phyloP scores from a whole-genome alignment of 2,797 vertebrate species.

The Acrocephalus scirpaceus region DNA sequence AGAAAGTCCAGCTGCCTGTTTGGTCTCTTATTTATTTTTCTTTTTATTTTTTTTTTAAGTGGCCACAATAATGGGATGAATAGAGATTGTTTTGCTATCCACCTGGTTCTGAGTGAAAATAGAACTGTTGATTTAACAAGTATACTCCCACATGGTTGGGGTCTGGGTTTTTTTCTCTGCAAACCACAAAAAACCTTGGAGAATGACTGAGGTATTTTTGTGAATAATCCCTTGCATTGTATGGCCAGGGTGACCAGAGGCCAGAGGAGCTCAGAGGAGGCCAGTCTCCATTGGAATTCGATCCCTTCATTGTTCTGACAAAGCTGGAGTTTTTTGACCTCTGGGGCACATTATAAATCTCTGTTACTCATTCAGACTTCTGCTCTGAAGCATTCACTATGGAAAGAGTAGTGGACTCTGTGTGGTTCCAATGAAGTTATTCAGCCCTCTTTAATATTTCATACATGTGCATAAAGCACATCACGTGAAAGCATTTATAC shows the following conservation, averaged over 20 bases:
- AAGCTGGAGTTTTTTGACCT: neutral
- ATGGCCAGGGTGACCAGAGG: neutral
- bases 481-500: neutral
- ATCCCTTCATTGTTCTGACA: slow-evolving; percentile 20
- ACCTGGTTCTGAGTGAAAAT: neutral
- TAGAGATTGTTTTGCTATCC: neutral
- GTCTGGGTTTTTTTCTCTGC: neutral
- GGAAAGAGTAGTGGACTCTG: neutral
- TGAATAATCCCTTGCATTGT: slow-evolving; percentile 3
- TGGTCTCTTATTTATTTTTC: neutral
- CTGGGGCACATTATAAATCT: neutral
- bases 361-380: neutral
- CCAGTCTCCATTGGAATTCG: neutral
- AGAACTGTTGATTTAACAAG: neutral
- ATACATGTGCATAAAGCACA: neutral
- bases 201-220: neutral
- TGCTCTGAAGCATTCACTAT: neutral
- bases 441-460: neutral
- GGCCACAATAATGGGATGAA: neutral
- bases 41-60: neutral
- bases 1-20: neutral
- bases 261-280: neutral
- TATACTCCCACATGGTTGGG: neutral
- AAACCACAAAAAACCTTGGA: neutral
- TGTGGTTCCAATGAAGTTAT: neutral